Base-by-base conservation (phyloP, 2,797 vertebrate species). In the Mormyrus proboscirostris region DNA sequence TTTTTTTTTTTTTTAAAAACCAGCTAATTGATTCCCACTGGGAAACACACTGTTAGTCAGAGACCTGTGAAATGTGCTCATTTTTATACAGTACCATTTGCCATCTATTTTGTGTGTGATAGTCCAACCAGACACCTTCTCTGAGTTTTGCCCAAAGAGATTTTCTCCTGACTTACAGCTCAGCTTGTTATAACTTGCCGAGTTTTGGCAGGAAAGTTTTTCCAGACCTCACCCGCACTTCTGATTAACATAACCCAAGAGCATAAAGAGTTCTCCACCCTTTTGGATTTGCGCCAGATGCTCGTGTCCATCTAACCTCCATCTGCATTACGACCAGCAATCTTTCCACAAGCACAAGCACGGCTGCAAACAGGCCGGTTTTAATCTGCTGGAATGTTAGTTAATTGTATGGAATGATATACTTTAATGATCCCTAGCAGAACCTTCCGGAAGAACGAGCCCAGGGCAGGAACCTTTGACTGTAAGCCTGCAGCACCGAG, bases 131-230 rank as follows among this genome's bases (percentile, higher is more conserved):
- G 38, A 82, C 19, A 82, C 76, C n/a, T 22, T 82, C 76, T n/a
- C 38, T n/a, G 76, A 79, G 73, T 79, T 79, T 9, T 79, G 73
- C 73, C 73, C 73, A 79, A 79, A 79, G 73, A 82, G 76, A 41
- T 82, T 82, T n/a, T 82, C 38, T 44, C 41, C 41, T 19, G 73
- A 44, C 38, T 19, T 79, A 79, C 33, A 79, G 3, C 76, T 41
- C 76, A 41, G 76, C 41, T 82, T 47, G 38, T 82, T 82, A 82
- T 44, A 44, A 82, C 38, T 47, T 44, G 76, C 29, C 41, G 16
- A 47, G 41, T 82, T 82, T n/a, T 44, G 41, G 76, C 76, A n/a
- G 76, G 38, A 82, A 82, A 41, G 19, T 82, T 82, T 44, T 16
- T 47, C 41, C 41, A n/a, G 76, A 82, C 41, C 38, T 82, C 41